These are phyloP conservation scores for Aspidiotus destructor DNA, from an alignment of 2,888 invertebrate species.

Conservation along the genomic window DNA sequence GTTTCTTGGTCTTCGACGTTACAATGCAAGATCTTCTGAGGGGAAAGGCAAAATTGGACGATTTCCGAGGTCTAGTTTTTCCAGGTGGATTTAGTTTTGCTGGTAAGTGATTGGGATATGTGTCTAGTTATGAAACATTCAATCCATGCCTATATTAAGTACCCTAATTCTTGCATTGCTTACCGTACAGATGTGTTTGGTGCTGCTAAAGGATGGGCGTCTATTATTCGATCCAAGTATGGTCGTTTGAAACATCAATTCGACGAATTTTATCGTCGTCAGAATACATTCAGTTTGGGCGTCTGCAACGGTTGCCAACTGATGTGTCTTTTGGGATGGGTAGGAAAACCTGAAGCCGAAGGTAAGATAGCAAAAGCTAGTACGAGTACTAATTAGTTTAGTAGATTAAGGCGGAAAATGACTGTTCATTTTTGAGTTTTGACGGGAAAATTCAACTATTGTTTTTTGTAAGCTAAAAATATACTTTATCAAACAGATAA, in stretches of 20 bases:
- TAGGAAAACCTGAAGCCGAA: constrained; percentile 48
- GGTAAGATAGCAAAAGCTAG: constrained; percentile 35
- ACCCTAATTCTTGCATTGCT: neutral
- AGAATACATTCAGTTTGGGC: constrained; percentile 87
- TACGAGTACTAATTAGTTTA: neutral
- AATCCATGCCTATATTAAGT: neutral
- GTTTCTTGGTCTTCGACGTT: constrained; percentile 86
- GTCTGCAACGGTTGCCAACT: constrained; percentile 98
- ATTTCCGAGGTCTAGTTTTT: constrained; percentile 82
- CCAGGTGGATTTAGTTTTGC: constrained; percentile 99
- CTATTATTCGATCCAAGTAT: constrained; percentile 72
- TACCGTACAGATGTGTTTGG: constrained; percentile 70
- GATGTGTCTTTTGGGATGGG: constrained; percentile 87
- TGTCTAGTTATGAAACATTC: neutral
- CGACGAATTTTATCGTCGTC: constrained; percentile 58
- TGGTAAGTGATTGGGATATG: constrained; percentile 48
- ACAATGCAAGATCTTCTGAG: constrained; percentile 82
- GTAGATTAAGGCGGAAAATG: too few species aligned
- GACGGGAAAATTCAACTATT: too few species aligned
- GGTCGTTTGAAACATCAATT: constrained; percentile 62
- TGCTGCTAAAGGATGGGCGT: constrained; percentile 97
- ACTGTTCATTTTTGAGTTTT: too few species aligned
- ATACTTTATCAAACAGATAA: neutral
- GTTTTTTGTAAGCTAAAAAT: neutral
- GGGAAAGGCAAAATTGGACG: constrained; percentile 59